phyloP scores from a whole-genome alignment of 2,888 invertebrate species.

The Patella pellucida region DNA sequence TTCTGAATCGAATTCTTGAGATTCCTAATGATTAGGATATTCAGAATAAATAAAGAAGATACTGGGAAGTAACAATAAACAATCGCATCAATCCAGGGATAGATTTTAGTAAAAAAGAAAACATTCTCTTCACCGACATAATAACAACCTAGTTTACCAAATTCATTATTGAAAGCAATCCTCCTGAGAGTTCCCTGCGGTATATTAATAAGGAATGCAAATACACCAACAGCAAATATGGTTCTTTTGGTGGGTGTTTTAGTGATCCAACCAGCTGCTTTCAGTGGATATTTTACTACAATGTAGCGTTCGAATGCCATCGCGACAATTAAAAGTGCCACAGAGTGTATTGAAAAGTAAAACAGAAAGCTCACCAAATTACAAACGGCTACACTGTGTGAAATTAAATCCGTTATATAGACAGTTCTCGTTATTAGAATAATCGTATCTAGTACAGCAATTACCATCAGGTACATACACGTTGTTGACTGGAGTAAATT shows the following conservation, averaged over 20 bases:
- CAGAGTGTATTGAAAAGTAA: conserved; percentile 31
- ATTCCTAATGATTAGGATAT: conserved; percentile 28
- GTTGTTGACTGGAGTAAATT: conserved; percentile 22
- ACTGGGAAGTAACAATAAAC: conserved; percentile 35
- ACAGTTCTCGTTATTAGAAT: conserved; percentile 24
- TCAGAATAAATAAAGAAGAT: conserved; percentile 26
- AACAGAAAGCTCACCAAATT: conserved; percentile 28
- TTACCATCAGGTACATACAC: conserved; percentile 31
- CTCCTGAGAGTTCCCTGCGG: conserved; percentile 25
- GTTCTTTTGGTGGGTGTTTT: conserved; percentile 14
- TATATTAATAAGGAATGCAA: conserved; percentile 24
- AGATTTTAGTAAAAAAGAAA: conserved; percentile 27
- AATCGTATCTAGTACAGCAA: conserved; percentile 29
- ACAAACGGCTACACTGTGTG: conserved; percentile 19
- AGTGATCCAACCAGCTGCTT: conserved; percentile 18
- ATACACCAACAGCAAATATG: conserved; percentile 13
- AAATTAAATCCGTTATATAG: conserved; percentile 18
- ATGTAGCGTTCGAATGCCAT: conserved; percentile 34
- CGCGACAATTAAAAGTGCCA: conserved; percentile 28
- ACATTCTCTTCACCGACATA: conserved; percentile 16
- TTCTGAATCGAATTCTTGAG: neutral
- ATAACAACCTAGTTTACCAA: neutral
- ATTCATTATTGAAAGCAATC: neutral
- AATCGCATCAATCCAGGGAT: conserved; percentile 33
- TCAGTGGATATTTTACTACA: conserved; percentile 30